Evolutionary conservation across 2,113 vertebrate genomes (phyloP), one percentile per base, ranked within the genome.

Genomic region (Turnix velox): DNA sequence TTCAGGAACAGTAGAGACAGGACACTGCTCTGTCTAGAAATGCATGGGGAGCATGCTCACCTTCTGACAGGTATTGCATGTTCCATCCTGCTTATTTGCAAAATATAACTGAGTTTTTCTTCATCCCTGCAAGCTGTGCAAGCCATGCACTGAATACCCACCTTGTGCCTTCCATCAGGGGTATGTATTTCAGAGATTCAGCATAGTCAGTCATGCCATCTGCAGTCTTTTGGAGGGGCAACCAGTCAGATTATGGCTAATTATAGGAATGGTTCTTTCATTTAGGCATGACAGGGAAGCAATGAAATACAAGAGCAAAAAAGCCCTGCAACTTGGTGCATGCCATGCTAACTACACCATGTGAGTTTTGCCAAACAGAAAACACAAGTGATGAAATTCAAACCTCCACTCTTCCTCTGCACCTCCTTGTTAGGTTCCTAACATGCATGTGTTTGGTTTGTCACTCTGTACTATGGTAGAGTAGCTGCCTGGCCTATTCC

Each of bases 311-410:
- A 54, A 57, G 9, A 61, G 18, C 4, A 6, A 65, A 79, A 6
- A 1, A 0, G 0, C 4, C n/a, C n/a, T 57, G 7, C n/a, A 72
- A 0, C 25, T 48, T 74, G 42, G 4, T 49, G 57, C 45, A 8
- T 37, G 25, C 19, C 12, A 42, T 12, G 46, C 59, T 35, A 33
- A 15, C 3, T 14, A 4, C 35, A 24, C 39, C 31, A 40, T 48
- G 31, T 1, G 4, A 66, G 28, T 48, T 88, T 68, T 66, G 72
- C 42, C 42, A 33, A 61, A 35, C 30, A 6, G 54, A 43, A 22
- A 94, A 9, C 8, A 6, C 0, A 1, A 37, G 28, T 25, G 43
- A 35, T 58, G 12, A 49, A 59, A 54, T 2, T 6, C 28, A 87
- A 10, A 19, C 28, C 24, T 74, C 39, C 4, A 4, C 16, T 22